Base-by-base conservation (phyloP, 92 coral and sea anemone species). In the Palythoa grandiflora region DNA sequence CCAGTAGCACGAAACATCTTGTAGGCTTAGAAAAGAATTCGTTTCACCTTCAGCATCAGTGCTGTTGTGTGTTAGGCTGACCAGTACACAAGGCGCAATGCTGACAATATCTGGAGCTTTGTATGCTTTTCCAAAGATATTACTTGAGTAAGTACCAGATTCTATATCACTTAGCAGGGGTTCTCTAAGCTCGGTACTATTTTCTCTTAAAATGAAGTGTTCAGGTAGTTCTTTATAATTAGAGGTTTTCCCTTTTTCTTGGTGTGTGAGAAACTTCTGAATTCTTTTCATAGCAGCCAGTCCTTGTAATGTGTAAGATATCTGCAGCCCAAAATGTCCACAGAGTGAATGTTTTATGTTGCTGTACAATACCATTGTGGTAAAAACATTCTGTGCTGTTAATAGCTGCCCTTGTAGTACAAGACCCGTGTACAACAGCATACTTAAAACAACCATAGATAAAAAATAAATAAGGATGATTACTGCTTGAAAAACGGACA, bases 331-430 rank as follows among this genome's bases (percentile, higher is more conserved):
- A 40, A 81, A 81, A 6, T 81, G 86, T 48, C 86, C 86, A 48
- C 86, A 81, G 61, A 81, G 75, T 11, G 86, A 81, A 51, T 81
- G 75, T n/a, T 81, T 81, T 10, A 81, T 81, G 17, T 81, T 81
- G 15, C 86, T 81, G 86, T 81, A 81, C 61, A 81, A 51, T 21
- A 81, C 75, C 86, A 81, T 81, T 19, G 86, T 81, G 17, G 86
- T 81, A 55, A 81, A 81, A 44, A 81, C 86, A 16, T 65, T 81
- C 59, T 65, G 75, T 44, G 86, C 75, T 20, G 86, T 81, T 59
- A 81, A 40, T 38, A 65, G 86, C 51, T 81, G 75, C 2, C 86
- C 75, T 40, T 81, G 75, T 44, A 66, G 35, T 39, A 81, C 86
- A 12, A 81, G 59, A 2, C 86, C 86, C 47, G 75, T 81, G 75